Conservation (phyloP, 2,113 vertebrate species). For the Quiscalus mexicanus region DNA sequence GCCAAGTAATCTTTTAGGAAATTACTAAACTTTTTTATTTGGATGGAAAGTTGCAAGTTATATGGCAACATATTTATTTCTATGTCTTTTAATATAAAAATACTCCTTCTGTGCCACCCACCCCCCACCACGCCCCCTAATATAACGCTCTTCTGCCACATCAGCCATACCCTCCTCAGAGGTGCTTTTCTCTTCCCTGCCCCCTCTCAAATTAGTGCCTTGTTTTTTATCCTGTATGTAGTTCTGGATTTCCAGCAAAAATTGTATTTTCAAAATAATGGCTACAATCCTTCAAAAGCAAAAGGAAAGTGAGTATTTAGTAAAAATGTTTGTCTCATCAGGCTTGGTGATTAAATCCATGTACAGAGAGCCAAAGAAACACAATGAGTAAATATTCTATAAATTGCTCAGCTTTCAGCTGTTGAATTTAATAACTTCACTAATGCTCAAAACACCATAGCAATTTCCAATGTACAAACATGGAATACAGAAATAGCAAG, state of each 20-base stretch:
- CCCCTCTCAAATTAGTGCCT: background rate
- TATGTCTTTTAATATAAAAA: background rate
- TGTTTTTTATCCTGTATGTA: background rate
- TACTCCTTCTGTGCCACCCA: background rate
- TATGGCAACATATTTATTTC: background rate
- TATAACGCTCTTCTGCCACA: background rate
- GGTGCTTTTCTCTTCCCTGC: background rate
- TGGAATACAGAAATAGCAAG: background rate
- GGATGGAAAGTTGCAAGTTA: background rate
- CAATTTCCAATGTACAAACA: background rate
- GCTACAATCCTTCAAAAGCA: background rate
- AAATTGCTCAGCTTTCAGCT: background rate
- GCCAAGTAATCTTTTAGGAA: background rate
- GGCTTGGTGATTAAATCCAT: background rate
- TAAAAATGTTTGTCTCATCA: background rate
- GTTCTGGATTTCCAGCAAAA: background rate
- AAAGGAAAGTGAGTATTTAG: background rate
- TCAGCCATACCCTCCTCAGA: background rate
- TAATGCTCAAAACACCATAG: background rate
- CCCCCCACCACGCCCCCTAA: fast-evolving
- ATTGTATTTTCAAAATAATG: background rate
- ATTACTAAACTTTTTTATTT: background rate
- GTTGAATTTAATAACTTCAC: background rate
- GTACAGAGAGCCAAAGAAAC: background rate
- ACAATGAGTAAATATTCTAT: background rate